Base-by-base conservation (phyloP, 2,113 vertebrate species). In the Cnemophilus loriae region DNA sequence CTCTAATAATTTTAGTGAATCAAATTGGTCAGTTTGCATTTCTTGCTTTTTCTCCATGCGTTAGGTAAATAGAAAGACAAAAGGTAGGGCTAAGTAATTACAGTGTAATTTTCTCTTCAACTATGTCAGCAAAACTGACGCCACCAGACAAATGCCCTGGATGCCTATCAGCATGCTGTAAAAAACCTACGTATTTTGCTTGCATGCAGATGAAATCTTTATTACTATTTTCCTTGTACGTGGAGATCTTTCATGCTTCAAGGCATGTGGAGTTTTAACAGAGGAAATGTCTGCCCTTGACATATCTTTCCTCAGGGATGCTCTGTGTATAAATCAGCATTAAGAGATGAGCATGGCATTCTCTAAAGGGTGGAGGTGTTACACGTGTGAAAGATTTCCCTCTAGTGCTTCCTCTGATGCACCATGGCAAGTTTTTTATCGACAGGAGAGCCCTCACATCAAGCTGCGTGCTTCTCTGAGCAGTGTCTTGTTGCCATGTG, bases 221-320 rank as follows among this genome's bases (percentile, higher is more conserved):
- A 46, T 47, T 41, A 32, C 4, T 59, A 5, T 35, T 55, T 49
- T 68, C 56, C 60, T 79, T 63, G 49, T 32, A 84, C 57, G 16
- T 74, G 11, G 8, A 79, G 39, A 22, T 3, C 4, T 67, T 75
- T 75, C 13, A 37, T 0, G 0, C 15, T 63, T 78, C 7, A 5
- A 80, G 19, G 7, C 3, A 23, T 16, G 24, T 23, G 20, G 20
- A 71, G 85, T 82, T 87, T 82, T 67, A 64, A 4, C 6, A 20
- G 0, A 26, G 35, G 24, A n/a, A 42, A 28, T 42, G 27, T 14
- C 44, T 82, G 46, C 13, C 7, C 5, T 30, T 0, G 0, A 7
- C 0, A 0, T 30, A 7, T 33, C 28, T 77, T 77, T 37, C 35
- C 7, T 52, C 15, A 20, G 24, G 28, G 27, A 46, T 50, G 18